A percentile compares a stretch with the other conserved stretches of the same genome.
Evolutionary conservation across 2,888 invertebrate species (phyloP).

Genomic region (Tetheella fluctuosa): DNA sequence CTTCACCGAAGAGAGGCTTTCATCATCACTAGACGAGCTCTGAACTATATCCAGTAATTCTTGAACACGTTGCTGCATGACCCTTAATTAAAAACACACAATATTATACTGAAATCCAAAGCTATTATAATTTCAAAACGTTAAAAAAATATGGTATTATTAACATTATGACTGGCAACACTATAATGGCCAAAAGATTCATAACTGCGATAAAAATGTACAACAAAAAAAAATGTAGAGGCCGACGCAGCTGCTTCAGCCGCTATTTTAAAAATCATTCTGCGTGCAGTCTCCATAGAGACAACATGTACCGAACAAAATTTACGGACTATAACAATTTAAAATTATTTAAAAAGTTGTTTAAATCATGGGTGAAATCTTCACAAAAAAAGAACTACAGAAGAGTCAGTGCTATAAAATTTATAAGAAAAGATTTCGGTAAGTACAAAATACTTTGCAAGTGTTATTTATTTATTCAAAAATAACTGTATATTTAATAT

Average conservation of each 20-base stretch:
- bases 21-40: slow-evolving; percentile 82
- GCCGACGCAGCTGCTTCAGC: background rate
- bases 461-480: too few species aligned
- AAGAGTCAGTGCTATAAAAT: too few species aligned
- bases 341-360: too few species aligned
- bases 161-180: too few species aligned
- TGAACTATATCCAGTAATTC: slow-evolving; percentile 87
- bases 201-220: background rate
- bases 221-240: background rate
- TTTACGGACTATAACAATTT: too few species aligned
- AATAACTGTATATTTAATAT: too few species aligned
- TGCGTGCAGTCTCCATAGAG: background rate
- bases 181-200: background rate
- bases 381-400: too few species aligned
- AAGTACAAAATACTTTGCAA: too few species aligned
- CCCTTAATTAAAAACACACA: slow-evolving; percentile 37
- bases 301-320: background rate
- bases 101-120: background rate
- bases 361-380: too few species aligned
- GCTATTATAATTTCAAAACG: too few species aligned
- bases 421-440: too few species aligned
- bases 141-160: too few species aligned
- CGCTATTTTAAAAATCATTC: background rate
- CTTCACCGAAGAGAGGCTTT: slow-evolving; percentile 78
- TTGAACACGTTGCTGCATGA: slow-evolving; percentile 92